Base-by-base conservation (phyloP, 2,888 invertebrate species). In the Gymnocheta viridis region DNA sequence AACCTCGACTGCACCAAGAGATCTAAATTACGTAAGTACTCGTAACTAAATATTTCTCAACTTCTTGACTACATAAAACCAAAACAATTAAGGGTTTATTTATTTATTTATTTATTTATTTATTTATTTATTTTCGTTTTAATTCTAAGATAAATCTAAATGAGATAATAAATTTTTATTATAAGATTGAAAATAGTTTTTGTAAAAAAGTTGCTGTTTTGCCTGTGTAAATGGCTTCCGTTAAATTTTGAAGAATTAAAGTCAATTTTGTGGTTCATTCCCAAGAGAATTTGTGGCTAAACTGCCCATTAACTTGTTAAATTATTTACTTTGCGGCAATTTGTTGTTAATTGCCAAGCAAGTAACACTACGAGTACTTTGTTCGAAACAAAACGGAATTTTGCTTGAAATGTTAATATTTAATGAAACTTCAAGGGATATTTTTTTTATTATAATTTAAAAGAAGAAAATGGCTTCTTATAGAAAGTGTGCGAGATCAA, bases 1-100 rank as follows among this genome's bases (percentile, higher is more conserved):
- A 96, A 96, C 88, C 95, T 97, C 82, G 97, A 97, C 91, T 97
- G 97, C 92, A 93, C 94, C 0, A 94, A 95, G 86, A 93, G 97
- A 82, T 94, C 96, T 9, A 95, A 96, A 89, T 92, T 95, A 86
- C 97, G 97, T 97, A 93, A 95, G 96, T 94, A 44, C 17, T 17
- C 17, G 44, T 17, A 87, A 58, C 38, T 17, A 58, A 1, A 49
- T 54, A 27, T 49, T 17, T 56, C n/a, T 27, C 10, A 24, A 60
- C 58, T 29, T 47, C 12, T 24, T n/a, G 54, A 32, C 35, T 41
- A 51, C 24, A 27, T 5, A 51, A 41, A 54, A 41, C n/a, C n/a
- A 9, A n/a, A n/a, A 41, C 35, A 22, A 51, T 51, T 27, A 51
- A 4, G 49, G 32, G 58, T 54, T 9, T n/a, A 29, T n/a, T 9